These are phyloP conservation scores for Garra rufa DNA, from an alignment of 2,113 vertebrate genomes.

Conservation along the genomic window DNA sequence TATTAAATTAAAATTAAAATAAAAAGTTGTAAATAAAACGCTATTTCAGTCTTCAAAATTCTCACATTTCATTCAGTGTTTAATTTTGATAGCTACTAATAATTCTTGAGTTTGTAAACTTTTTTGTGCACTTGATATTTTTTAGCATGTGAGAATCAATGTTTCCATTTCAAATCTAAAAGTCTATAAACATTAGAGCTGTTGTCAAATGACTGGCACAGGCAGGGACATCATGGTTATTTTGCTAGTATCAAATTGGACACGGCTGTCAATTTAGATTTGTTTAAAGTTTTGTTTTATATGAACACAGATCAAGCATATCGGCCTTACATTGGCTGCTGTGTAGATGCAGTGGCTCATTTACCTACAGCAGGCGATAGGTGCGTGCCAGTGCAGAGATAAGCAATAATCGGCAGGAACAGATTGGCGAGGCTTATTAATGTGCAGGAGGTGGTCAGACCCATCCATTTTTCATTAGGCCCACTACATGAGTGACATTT, in stretches of 20 bases:
- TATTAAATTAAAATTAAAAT: too few species aligned
- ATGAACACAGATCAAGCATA: constrained; percentile 72
- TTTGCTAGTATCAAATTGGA: constrained; percentile 72
- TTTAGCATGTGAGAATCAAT: not conserved
- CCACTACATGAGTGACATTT: constrained; percentile 78
- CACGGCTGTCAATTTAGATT: constrained; percentile 76
- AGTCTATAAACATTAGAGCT: constrained; percentile 29
- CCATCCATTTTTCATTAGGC: constrained; percentile 79
- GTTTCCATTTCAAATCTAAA: not conserved
- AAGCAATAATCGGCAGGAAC: constrained; percentile 73
- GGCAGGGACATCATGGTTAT: constrained; percentile 57
- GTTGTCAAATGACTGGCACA: constrained; percentile 31
- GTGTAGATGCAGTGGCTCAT: constrained; percentile 69
- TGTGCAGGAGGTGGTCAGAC: constrained; percentile 71
- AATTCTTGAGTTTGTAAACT: not conserved
- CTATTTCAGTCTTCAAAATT: not conserved
- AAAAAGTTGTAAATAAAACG: too few species aligned
- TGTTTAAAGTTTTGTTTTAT: constrained; percentile 69
- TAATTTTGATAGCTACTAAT: not conserved
- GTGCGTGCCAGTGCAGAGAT: constrained; percentile 71
- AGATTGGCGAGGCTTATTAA: constrained; percentile 74
- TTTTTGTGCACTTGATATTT: not conserved
- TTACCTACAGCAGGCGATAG: constrained; percentile 66
- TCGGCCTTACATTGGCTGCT: constrained; percentile 60
- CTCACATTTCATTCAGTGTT: not conserved